phyloP scores from a whole-genome alignment of 1,140 invertebrate species.

The Riptortus pedestris region DNA sequence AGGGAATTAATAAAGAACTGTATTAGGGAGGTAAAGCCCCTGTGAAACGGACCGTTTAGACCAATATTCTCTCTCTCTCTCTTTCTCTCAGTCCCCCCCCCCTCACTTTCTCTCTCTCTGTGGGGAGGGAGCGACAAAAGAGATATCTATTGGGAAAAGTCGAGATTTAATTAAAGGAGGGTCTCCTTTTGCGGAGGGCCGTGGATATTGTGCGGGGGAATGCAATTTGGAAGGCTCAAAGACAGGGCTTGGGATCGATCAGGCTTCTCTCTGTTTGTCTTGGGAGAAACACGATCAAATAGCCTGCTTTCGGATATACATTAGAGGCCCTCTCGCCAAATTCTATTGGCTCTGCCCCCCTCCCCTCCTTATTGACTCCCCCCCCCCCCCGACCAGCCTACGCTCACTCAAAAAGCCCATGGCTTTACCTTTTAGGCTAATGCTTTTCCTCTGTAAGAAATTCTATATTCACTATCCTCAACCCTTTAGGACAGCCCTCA shows the following conservation, averaged over 20 bases:
- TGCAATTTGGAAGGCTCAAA: slow-evolving; percentile 15
- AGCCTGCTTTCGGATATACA: background rate
- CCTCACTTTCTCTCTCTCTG: background rate
- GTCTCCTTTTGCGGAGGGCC: background rate
- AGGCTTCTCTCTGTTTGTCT: background rate
- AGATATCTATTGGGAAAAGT: slow-evolving; percentile 3
- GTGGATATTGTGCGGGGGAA: slow-evolving; percentile 1
- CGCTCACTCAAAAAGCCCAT: too few species aligned
- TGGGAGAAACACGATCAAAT: background rate
- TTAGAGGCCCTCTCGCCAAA: background rate
- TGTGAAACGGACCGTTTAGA: too few species aligned
- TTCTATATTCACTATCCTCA: too few species aligned
- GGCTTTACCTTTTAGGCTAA: too few species aligned
- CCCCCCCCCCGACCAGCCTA: background rate
- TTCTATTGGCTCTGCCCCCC: background rate
- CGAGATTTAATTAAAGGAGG: slow-evolving; percentile 18
- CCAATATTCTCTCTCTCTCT: too few species aligned
- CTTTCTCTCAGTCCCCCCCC: background rate
- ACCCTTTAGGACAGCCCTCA: too few species aligned
- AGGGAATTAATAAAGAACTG: background rate
- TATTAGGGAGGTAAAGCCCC: too few species aligned
- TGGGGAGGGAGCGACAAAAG: background rate
- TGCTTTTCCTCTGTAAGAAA: too few species aligned
- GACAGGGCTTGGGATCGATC: background rate
- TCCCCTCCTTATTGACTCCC: background rate